Evolutionary conservation across 2,113 vertebrate species (phyloP).

Genomic region (Dolichallabes microphthalmus): DNA sequence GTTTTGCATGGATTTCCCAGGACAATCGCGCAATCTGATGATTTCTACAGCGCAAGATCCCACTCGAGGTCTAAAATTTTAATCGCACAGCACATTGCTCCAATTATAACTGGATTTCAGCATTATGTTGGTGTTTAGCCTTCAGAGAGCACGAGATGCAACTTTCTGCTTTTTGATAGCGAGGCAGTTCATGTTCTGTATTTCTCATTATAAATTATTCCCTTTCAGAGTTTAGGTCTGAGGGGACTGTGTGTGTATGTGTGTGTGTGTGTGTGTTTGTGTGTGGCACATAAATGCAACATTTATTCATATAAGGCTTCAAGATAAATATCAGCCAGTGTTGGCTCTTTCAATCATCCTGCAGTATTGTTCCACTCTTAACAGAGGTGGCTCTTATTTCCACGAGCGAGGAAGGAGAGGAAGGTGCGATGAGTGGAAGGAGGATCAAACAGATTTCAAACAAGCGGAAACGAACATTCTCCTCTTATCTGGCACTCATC

Average conservation of each 20-base stretch:
- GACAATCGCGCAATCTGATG: slow-evolving; percentile 39
- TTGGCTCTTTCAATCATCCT: slow-evolving; percentile 29
- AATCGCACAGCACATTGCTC: slow-evolving; percentile 43
- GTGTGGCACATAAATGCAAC: slow-evolving; percentile 25
- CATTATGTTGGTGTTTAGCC: slow-evolving; percentile 47
- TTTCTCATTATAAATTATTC: slow-evolving; percentile 1
- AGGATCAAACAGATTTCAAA: slow-evolving; percentile 67
- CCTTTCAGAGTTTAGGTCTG: background rate
- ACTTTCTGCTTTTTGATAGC: slow-evolving; percentile 13
- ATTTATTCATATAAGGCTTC: background rate
- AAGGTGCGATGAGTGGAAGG: background rate
- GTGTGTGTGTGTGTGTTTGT: background rate
- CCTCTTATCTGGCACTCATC: slow-evolving; percentile 50
- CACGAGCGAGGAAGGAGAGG: slow-evolving; percentile 20
- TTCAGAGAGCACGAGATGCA: slow-evolving; percentile 44
- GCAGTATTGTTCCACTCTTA: slow-evolving; percentile 56
- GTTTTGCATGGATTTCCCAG: slow-evolving; percentile 34
- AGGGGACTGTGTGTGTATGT: background rate
- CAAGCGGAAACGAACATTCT: slow-evolving; percentile 71
- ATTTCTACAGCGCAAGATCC: slow-evolving; percentile 29
- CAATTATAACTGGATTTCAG: slow-evolving; percentile 40
- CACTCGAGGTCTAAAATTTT: slow-evolving; percentile 36
- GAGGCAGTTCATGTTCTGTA: slow-evolving; percentile 12
- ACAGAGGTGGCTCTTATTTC: slow-evolving; percentile 60
- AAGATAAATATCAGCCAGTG: slow-evolving; percentile 13